Evolutionary conservation across 2,888 invertebrate genomes (phyloP).

Genomic region (Chaetogeoica ovagalla): DNA sequence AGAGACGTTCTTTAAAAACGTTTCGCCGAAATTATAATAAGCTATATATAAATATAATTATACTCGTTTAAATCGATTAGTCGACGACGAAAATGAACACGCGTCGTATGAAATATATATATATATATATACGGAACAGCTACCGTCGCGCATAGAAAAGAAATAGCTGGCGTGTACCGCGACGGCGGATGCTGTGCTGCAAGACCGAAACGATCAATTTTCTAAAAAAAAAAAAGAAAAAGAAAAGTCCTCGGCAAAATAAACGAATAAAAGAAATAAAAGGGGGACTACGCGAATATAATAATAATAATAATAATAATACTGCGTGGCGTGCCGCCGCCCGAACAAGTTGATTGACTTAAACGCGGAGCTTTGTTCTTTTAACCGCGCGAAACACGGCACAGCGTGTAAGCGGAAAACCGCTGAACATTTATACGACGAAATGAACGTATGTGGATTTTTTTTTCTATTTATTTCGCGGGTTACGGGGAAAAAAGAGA

Average conservation of each 20-base stretch:
- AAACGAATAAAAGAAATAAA: slow-evolving; percentile 14
- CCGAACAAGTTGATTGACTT: slow-evolving; percentile 48
- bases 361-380: slow-evolving; percentile 50
- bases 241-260: too few species aligned
- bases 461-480: slow-evolving; percentile 23
- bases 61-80: too few species aligned
- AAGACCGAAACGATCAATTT: slow-evolving; percentile 26
- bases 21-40: too few species aligned
- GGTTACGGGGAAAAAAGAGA: background rate
- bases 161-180: background rate
- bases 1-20: slow-evolving; percentile 10
- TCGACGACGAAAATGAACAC: too few species aligned
- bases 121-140: too few species aligned
- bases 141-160: background rate
- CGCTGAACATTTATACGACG: slow-evolving; percentile 6
- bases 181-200: too few species aligned
- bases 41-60: too few species aligned
- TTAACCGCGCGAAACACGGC: slow-evolving; percentile 22
- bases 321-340: background rate
- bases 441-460: slow-evolving; percentile 34
- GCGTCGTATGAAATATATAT: too few species aligned
- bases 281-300: slow-evolving; percentile 17
- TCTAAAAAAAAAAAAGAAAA: too few species aligned
- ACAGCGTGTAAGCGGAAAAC: slow-evolving; percentile 28
- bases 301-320: too few species aligned